A percentile compares a stretch with the other conserved stretches of the same genome.
Conservation (phyloP, 2,888 invertebrate genomes). For the Serripes groenlandicus region DNA sequence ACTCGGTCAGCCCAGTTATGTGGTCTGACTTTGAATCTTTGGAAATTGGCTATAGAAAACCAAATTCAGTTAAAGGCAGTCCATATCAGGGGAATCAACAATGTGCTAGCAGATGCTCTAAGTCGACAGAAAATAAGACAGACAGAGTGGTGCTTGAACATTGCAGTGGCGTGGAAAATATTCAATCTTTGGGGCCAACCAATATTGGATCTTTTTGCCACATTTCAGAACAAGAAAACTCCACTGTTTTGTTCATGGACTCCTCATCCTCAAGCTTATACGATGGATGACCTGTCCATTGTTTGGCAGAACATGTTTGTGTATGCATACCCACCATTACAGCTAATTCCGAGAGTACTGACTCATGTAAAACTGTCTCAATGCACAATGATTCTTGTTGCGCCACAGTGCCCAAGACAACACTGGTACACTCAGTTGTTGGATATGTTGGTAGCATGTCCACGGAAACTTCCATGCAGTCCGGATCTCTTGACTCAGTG, state of each 20-base stretch:
- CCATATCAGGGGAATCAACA: slow-evolving; percentile 49
- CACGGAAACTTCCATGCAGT: slow-evolving; percentile 36
- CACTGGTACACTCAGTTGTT: slow-evolving; percentile 34
- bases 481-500: slow-evolving; percentile 31
- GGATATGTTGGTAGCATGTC: slow-evolving; percentile 32
- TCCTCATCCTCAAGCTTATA: slow-evolving; percentile 43
- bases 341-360: slow-evolving; percentile 36
- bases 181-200: slow-evolving; percentile 45
- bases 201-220: slow-evolving; percentile 45
- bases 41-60: slow-evolving; percentile 39
- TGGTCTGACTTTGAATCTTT: slow-evolving; percentile 38
- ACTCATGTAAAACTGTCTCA: slow-evolving; percentile 32
- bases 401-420: slow-evolving; percentile 40
- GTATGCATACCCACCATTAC: slow-evolving; percentile 43
- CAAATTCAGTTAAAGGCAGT: slow-evolving; percentile 50
- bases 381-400: slow-evolving; percentile 49
- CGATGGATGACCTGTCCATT: slow-evolving; percentile 57
- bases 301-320: slow-evolving; percentile 55
- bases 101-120: slow-evolving; percentile 45
- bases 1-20: slow-evolving; percentile 34
- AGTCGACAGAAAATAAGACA: slow-evolving; percentile 30
- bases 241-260: slow-evolving; percentile 51
- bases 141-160: slow-evolving; percentile 57
- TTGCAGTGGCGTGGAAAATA: slow-evolving; percentile 26
- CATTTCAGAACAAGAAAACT: slow-evolving; percentile 35